Conservation (phyloP, 2,113 vertebrate species). For the Podilymbus podiceps region DNA sequence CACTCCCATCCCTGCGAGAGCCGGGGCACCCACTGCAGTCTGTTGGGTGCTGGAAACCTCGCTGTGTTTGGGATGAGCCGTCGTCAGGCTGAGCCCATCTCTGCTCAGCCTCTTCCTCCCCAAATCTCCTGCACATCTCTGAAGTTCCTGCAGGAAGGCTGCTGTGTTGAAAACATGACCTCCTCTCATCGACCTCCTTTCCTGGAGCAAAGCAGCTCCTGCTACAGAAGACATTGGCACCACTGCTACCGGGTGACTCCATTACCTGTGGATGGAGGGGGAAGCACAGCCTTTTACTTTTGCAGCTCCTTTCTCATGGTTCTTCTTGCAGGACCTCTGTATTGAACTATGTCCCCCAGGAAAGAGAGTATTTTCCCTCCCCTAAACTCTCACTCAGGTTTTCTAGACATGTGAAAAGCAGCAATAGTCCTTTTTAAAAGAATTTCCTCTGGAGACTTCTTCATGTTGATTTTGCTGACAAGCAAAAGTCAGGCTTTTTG, state of each 20-base stretch:
- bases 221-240: not conserved
- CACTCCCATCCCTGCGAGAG: not conserved
- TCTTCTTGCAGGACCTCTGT: not conserved
- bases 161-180: not conserved
- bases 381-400: not conserved
- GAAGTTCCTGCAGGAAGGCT: not conserved
- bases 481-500: not conserved
- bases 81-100: not conserved
- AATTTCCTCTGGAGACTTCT: not conserved
- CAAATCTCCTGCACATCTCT: not conserved
- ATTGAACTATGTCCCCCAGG: not conserved
- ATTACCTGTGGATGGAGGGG: not conserved
- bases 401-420: not conserved
- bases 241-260: accelerated
- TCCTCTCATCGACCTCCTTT: not conserved
- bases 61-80: not conserved
- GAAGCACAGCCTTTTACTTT: not conserved
- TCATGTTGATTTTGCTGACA: not conserved
- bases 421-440: not conserved
- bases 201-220: not conserved
- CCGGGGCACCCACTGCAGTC: not conserved
- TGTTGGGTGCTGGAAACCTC: not conserved
- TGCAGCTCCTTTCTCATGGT: not conserved
- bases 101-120: not conserved
- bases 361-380: not conserved